These are phyloP conservation scores for Ophion ellenae DNA, from an alignment of 2,888 invertebrate species.

Conservation along the genomic window DNA sequence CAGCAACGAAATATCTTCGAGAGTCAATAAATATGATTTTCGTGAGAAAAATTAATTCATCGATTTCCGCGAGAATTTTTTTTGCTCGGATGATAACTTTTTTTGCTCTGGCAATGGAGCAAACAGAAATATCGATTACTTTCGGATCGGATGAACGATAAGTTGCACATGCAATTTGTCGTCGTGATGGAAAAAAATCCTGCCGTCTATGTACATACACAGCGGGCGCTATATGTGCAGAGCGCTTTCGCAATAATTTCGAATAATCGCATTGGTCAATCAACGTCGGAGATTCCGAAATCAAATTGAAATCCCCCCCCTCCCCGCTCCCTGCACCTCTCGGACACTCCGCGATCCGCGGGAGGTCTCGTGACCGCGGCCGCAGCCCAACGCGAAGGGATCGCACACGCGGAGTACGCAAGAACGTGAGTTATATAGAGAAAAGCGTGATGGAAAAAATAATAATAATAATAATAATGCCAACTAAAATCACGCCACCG, in stretches of 20 bases:
- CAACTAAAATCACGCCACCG: conserved; percentile 54
- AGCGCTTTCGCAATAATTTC: conserved; percentile 61
- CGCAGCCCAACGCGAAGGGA: conserved; percentile 10
- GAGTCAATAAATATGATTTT: no score
- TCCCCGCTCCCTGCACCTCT: conserved; percentile 7
- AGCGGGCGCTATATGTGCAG: conserved; percentile 2
- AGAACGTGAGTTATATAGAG: no score
- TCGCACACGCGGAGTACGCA: conserved; percentile 35
- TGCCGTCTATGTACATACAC: conserved; percentile 9
- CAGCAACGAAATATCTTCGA: no score
- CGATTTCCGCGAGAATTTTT: background rate
- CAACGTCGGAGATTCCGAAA: conserved; percentile 64
- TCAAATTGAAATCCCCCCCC: conserved; percentile 57
- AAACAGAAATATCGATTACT: conserved; percentile 7
- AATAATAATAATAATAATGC: conserved; percentile 27
- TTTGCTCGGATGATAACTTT: background rate
- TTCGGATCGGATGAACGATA: background rate
- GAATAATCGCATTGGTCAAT: conserved; percentile 65
- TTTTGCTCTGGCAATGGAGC: background rate
- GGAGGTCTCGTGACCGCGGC: conserved; percentile 43
- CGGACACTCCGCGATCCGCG: conserved; percentile 1
- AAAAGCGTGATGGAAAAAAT: background rate
- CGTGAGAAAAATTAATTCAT: no score
- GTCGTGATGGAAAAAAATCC: conserved; percentile 17
- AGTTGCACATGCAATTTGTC: background rate